Evolutionary conservation across 2,113 vertebrate species (phyloP).

Genomic region (Pontoporia blainvillei): DNA sequence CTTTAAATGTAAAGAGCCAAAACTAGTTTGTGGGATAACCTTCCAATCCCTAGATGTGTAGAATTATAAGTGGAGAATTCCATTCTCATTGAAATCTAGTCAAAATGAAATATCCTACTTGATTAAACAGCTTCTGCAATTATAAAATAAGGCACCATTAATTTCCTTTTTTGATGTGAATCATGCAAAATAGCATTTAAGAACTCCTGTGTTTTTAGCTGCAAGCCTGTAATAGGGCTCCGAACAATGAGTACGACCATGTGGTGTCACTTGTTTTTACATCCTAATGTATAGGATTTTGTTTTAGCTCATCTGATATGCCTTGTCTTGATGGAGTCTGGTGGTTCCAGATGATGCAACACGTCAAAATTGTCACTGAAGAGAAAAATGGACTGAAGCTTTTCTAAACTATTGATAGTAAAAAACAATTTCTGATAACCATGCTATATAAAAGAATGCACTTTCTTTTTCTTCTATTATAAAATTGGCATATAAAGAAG

Average conservation of each 20-base stretch:
- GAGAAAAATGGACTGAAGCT: neutral
- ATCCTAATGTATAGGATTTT: neutral
- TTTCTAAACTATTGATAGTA: neutral
- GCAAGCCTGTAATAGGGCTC: neutral
- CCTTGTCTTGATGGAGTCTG: neutral
- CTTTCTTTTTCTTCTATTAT: neutral
- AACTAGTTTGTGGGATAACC: neutral
- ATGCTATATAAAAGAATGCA: neutral
- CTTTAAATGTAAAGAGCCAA: neutral
- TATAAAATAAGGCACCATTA: neutral
- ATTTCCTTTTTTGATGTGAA: neutral
- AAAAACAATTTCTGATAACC: neutral
- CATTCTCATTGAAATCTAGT: neutral
- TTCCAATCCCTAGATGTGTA: neutral
- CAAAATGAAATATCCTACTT: neutral
- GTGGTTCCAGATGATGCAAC: neutral
- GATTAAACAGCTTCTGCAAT: neutral
- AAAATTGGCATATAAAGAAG: neutral
- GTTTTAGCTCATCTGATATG: neutral
- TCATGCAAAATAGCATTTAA: slow-evolving; percentile 1
- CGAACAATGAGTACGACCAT: neutral
- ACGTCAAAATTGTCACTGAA: neutral
- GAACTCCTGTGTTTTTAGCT: neutral
- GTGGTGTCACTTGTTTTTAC: neutral
- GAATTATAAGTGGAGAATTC: neutral